Evolutionary conservation across 2,888 invertebrate genomes (phyloP), one percentile per base, ranked within the genome.

Genomic region (Pomacea canaliculata): DNA sequence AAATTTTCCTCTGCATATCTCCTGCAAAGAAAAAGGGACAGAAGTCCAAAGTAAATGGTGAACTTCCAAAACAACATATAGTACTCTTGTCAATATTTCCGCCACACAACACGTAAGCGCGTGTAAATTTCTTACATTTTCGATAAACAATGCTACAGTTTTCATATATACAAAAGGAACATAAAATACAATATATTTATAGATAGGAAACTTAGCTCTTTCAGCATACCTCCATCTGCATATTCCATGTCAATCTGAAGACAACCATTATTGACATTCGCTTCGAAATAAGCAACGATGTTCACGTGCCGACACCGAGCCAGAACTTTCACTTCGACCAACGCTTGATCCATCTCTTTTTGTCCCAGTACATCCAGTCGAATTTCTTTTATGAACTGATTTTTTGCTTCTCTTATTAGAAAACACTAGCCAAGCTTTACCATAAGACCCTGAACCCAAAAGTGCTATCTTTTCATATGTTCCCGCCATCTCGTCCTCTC

Each of bases 171-270:
- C 16, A 48, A 60, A 16, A 16, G 63, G 3, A 56, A 7, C 10
- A 56, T 10, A 56, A 16, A 56, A 56, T 0, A 56, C 13, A 56
- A 56, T 2, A 56, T 56, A 13, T 56, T 13, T 16, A 56, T 16
- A 56, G 4, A 16, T 2, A 16, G 16, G 8, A 56, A 4, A 10
- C 16, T 10, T 56, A 16, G 12, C 2, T 2, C 12, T 56, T 46
- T 62, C 23, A 18, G 70, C 76, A 71, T 83, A 89, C 90, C 90
- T 76, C 83, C 83, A 51, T 85, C 83, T 1, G 88, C 89, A 80
- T 86, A 87, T 71, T 89, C 88, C 89, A 89, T 89, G 12, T 85
- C 84, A 48, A 89, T 88, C 71, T 84, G 82, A 3, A 89, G 81
- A 63, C 78, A 65, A 10, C 83, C 84, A 12, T 72, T 70, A n/a